A percentile compares a stretch with the other conserved stretches of the same genome.
These are phyloP conservation scores for Mythimna loreyi DNA, from an alignment of 2,888 invertebrate genomes.

Conservation along the genomic window DNA sequence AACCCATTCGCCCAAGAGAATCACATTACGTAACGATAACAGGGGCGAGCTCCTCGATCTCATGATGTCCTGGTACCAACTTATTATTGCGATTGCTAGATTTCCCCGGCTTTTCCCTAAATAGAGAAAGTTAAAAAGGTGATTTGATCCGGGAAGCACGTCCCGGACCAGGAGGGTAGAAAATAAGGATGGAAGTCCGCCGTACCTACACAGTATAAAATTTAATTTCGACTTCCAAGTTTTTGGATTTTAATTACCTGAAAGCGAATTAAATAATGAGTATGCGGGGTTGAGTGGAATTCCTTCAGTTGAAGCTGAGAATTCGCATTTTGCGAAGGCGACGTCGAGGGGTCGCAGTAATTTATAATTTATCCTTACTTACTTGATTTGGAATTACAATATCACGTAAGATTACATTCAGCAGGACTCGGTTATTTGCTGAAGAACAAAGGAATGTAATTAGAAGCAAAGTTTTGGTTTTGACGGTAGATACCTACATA, in stretches of 20 bases:
- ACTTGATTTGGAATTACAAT: conserved; percentile 66
- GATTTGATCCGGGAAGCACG: conserved; percentile 87
- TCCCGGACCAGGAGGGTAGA: conserved; percentile 69
- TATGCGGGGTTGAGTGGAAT: conserved; percentile 68
- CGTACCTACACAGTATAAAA: conserved; percentile 79
- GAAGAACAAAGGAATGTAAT: conserved; percentile 9
- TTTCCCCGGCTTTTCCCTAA: conserved; percentile 86
- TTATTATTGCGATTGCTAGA: conserved; percentile 89
- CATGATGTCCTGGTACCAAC: conserved; percentile 80
- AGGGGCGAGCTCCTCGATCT: conserved; percentile 77
- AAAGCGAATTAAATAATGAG: conserved; percentile 88
- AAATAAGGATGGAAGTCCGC: conserved; percentile 56
- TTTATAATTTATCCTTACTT: conserved; percentile 70
- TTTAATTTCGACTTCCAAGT: conserved; percentile 88
- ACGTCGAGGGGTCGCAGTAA: conserved; percentile 58
- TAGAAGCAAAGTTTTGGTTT: background rate
- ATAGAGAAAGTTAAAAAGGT: conserved; percentile 91
- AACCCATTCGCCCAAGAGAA: conserved; percentile 67
- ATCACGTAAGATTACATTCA: conserved; percentile 60
- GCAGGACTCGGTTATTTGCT: conserved; percentile 36
- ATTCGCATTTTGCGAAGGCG: conserved; percentile 56
- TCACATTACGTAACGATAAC: conserved; percentile 78
- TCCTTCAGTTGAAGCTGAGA: conserved; percentile 65
- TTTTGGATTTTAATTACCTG: conserved; percentile 91
- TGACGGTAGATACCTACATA: background rate